Evolutionary conservation across 2,888 invertebrate genomes (phyloP).

Genomic region (Hofmannophila pseudospretella): DNA sequence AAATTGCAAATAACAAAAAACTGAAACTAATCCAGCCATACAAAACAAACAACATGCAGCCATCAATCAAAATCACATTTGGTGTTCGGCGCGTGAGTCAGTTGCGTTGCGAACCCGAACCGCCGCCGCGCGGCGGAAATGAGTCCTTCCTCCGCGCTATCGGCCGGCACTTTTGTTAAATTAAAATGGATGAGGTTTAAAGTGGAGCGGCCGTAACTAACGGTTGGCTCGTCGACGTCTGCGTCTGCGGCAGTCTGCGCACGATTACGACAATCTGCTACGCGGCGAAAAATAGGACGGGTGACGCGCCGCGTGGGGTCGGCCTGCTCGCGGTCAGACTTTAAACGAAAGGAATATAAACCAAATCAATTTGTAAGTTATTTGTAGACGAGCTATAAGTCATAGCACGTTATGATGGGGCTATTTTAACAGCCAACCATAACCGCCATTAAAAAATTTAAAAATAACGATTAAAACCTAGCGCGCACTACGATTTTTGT

Average conservation of each 20-base stretch:
- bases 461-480: too few species aligned
- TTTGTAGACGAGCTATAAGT: too few species aligned
- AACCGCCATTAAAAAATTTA: too few species aligned
- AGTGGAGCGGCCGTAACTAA: slow-evolving; percentile 73
- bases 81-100: slow-evolving; percentile 25
- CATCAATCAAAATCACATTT: not conserved
- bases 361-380: not conserved
- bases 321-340: not conserved
- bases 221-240: slow-evolving; percentile 58
- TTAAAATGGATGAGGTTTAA: slow-evolving; percentile 77
- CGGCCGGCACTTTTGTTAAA: slow-evolving; percentile 76
- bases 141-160: slow-evolving; percentile 72
- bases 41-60: too few species aligned
- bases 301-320: slow-evolving; percentile 27
- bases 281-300: slow-evolving; percentile 36
- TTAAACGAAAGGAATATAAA: not conserved
- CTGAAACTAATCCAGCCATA: too few species aligned
- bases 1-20: too few species aligned
- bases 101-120: slow-evolving; percentile 25
- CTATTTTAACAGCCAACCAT: too few species aligned
- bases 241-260: slow-evolving; percentile 50
- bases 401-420: too few species aligned
- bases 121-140: slow-evolving; percentile 59
- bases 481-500: too few species aligned
- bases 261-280: slow-evolving; percentile 51